A percentile compares a stretch with the other conserved stretches of the same genome.
These are phyloP conservation scores for Bubalus kerabau DNA, from an alignment of 2,113 vertebrate genomes.

Conservation along the genomic window DNA sequence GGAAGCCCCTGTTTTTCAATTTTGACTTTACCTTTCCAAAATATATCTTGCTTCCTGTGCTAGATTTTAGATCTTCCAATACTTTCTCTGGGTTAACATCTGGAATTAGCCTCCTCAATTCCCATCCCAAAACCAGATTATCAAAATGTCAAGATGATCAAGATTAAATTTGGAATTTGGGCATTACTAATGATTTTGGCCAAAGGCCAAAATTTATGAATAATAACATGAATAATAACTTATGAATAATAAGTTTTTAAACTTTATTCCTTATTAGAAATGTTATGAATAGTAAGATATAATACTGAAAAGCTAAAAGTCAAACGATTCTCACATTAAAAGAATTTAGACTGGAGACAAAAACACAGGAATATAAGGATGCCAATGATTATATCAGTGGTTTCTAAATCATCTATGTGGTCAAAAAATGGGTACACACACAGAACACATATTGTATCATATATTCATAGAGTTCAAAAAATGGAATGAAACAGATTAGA, in stretches of 20 bases:
- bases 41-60: not conserved
- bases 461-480: not conserved
- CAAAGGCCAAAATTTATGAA: not conserved
- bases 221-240: not conserved
- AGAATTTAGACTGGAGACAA: not conserved
- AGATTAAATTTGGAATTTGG: not conserved
- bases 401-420: not conserved
- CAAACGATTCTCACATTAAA: not conserved
- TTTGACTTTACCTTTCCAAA: not conserved
- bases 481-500: not conserved
- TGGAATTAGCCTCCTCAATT: not conserved
- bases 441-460: not conserved
- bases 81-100: not conserved
- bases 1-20: not conserved
- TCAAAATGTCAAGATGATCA: slow-evolving; percentile 30
- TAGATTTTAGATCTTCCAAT: not conserved
- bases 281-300: not conserved
- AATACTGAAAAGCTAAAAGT: not conserved
- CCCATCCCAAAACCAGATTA: not conserved
- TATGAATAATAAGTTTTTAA: not conserved
- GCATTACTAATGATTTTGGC: not conserved
- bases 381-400: not conserved
- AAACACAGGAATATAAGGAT: not conserved
- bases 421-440: not conserved
- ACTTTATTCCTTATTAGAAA: not conserved